Evolutionary conservation across 1,140 invertebrate species (phyloP), one percentile per base, ranked within the genome.

Genomic region (Lerema accius): DNA sequence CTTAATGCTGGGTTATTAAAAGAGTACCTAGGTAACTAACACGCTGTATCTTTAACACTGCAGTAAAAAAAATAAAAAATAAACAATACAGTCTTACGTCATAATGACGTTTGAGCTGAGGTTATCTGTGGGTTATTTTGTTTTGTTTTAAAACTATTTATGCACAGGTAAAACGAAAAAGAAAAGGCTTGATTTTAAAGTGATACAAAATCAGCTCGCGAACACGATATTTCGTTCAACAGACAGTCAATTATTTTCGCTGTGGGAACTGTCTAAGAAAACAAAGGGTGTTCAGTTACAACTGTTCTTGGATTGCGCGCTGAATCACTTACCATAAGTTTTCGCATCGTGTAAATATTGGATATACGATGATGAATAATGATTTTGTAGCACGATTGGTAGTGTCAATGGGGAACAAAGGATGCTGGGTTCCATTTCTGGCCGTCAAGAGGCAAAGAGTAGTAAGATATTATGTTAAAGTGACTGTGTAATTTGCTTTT

Each of bases 261-360:
- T 80, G 84, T 89, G 86, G 84, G 84, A 89, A 89, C 82, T 84
- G 86, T 86, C 86, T 80, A 74, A 76, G 79, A 84, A 87, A 83
- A 89, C 85, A 86, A 88, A 86, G 81, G 75, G 82, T 80, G 80
- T 86, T 84, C 62, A 71, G 86, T 89, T 87, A 80, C 83, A 86
- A 80, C 79, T 80, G 80, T 78, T 80, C 76, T 80, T 76, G 78
- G 65, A 77, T 77, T 76, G 76, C 56, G 46, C 66, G 58, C 67
- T 63, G 69, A 65, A 70, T 70, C 68, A 67, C 73, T 65, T 85
- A 86, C 86, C 67, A 84, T 63, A 58, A 59, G 65, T 75, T 73
- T 72, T 81, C 78, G 48, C 62, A 62, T 55, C 35, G 63, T 65
- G 53, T 61, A 40, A 40, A 60, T 40, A 42, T 26, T 23, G 23